Conservation (phyloP, 53 echinoderm and acorn worm genomes). For the Astropecten irregularis region DNA sequence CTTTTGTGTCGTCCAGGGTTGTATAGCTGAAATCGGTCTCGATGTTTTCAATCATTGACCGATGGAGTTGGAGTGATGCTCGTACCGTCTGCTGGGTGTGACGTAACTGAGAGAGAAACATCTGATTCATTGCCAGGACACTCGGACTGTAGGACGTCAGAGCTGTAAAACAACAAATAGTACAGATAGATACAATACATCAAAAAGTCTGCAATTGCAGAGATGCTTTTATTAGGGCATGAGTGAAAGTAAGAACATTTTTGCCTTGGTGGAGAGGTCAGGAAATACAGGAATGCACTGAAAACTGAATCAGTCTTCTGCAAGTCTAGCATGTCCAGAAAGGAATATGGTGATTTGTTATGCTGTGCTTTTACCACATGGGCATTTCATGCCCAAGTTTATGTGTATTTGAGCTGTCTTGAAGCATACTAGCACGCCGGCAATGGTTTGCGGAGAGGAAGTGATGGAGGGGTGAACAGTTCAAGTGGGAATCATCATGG, state of each 20-base stretch:
- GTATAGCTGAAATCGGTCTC: slow-evolving; percentile 66
- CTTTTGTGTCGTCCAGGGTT: slow-evolving; percentile 80
- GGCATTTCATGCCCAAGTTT: too few relatives aligned
- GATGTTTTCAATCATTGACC: slow-evolving; percentile 58
- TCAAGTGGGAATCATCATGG: too few relatives aligned
- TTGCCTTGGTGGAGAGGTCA: too few relatives aligned
- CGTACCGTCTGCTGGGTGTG: slow-evolving; percentile 63
- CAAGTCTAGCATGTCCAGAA: too few relatives aligned
- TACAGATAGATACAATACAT: neutral
- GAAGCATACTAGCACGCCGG: too few relatives aligned
- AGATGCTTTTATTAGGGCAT: neutral
- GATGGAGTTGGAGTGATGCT: slow-evolving; percentile 48
- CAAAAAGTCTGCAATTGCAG: neutral
- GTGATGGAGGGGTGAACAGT: too few relatives aligned
- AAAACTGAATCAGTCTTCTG: too few relatives aligned
- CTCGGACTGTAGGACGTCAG: slow-evolving; percentile 65
- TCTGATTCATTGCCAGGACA: slow-evolving; percentile 59
- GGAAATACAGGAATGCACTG: too few relatives aligned
- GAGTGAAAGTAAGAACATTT: neutral
- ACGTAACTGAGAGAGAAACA: slow-evolving; percentile 55
- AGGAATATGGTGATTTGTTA: too few relatives aligned
- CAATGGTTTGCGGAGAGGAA: too few relatives aligned
- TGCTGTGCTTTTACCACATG: too few relatives aligned
- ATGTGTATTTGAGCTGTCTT: too few relatives aligned
- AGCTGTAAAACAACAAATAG: slow-evolving; percentile 40